A percentile compares a stretch with the other conserved stretches of the same genome.
Conservation (phyloP, 2,888 invertebrate species). For the Gnatocerus cornutus region DNA sequence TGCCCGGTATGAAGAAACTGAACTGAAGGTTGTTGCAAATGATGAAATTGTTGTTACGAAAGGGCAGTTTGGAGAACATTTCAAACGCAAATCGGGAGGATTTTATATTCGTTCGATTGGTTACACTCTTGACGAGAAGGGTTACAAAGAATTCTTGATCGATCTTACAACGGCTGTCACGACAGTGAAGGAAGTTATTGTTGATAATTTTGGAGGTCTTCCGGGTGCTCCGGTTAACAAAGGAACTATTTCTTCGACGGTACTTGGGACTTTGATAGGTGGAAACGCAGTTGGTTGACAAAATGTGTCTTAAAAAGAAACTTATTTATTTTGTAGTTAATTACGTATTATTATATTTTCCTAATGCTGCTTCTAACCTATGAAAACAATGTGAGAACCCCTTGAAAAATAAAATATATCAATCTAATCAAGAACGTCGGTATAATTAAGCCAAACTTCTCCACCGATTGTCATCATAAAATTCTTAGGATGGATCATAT, state of each 20-base stretch:
- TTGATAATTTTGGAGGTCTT: background rate
- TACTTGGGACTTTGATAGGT: background rate
- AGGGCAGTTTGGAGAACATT: conserved; percentile 24
- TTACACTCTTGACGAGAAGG: conserved; percentile 18
- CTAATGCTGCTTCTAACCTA: too few species aligned
- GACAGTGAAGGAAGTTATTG: conserved; percentile 1
- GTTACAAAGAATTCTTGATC: conserved; percentile 30
- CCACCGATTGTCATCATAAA: too few species aligned
- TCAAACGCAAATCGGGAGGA: conserved; percentile 7
- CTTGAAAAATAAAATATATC: too few species aligned
- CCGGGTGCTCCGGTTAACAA: background rate
- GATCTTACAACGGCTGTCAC: conserved; percentile 14
- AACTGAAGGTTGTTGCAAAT: background rate
- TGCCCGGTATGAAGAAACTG: conserved; percentile 18
- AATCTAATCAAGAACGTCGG: too few species aligned
- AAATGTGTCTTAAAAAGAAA: background rate
- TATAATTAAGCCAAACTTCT: too few species aligned
- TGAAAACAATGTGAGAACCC: too few species aligned
- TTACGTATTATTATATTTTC: too few species aligned
- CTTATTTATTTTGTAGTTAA: background rate
- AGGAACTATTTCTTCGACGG: conserved; percentile 5
- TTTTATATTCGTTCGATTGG: conserved; percentile 29
- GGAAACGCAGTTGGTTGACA: background rate
- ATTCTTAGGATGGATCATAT: too few species aligned
- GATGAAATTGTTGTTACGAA: background rate